Base-by-base conservation (phyloP, 2,888 invertebrate genomes). In the Osmoderma eremita region DNA sequence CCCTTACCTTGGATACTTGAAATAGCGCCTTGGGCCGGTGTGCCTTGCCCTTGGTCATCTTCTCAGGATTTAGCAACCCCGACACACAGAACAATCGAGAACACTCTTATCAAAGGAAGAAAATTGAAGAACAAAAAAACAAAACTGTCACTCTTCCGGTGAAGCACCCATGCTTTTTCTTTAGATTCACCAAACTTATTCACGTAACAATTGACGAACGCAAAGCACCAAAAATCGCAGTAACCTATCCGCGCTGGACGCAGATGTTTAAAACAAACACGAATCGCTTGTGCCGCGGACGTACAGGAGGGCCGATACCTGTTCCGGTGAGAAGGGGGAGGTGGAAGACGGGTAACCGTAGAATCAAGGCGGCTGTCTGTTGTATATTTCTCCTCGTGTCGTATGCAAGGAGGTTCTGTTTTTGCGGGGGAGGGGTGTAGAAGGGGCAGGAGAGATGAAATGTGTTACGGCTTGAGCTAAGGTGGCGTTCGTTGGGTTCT, bases 1-100 rank as follows among this genome's bases (percentile, higher is more conserved):
- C 51, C 77, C 84, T 84, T 80, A 91, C 91, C 90, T 91, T 91
- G 63, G 90, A 89, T 78, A 91, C 88, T 83, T 91, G 91, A 81
- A 88, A 91, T 68, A 91, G 85, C 72, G 91, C 91, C 78, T 85
- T 87, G 70, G 84, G 85, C 77, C 84, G 79, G 65, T 84, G 85
- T 74, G 80, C 79, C 79, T 87, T 88, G 67, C 86, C 85, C 80
- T 88, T 88, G 74, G 87, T 87, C 87, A 87, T 87, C 71, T 72
- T 71, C 56, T 65, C 65, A 5, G 10, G 8, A 6, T 10, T 30
- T 30, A 6, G 5, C 30, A 6, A 30, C 30, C 66, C 81, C 79
- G 17, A 38, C 20, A 8, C 18, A 22, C 4, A n/a, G 50, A 24
- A 15, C 13, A 13, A 51, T 12, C 13, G 1, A 6, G 17, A 39